A percentile compares a stretch with the other conserved stretches of the same genome.
These are phyloP conservation scores for Catamblyrhynchus diadema DNA, from an alignment of 2,797 vertebrate genomes.

Conservation along the genomic window DNA sequence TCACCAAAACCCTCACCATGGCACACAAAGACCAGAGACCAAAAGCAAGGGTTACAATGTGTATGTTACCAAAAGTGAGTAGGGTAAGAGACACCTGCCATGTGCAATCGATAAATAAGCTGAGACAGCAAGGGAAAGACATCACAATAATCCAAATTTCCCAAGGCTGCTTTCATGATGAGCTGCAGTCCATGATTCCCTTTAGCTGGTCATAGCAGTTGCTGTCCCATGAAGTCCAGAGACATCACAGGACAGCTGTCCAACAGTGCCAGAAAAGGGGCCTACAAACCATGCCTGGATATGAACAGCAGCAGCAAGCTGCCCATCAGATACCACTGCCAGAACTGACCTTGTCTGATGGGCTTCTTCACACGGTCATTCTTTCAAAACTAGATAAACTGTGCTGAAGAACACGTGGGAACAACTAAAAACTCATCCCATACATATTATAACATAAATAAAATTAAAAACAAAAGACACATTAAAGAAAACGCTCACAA, in stretches of 20 bases:
- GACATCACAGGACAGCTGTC: neutral
- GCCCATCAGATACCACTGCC: neutral
- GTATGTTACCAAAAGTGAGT: neutral
- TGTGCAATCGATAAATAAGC: neutral
- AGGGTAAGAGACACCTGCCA: neutral
- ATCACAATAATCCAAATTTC: neutral
- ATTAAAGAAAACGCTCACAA: neutral
- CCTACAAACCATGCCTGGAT: neutral
- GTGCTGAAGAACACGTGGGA: neutral
- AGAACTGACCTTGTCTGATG: neutral
- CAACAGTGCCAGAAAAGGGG: neutral
- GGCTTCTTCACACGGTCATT: neutral
- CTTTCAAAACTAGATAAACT: neutral
- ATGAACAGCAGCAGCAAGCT: neutral
- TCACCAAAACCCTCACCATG: accelerated
- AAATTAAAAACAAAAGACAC: neutral
- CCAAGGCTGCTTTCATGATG: neutral
- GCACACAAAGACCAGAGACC: neutral
- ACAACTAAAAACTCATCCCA: neutral
- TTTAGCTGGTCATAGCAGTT: neutral
- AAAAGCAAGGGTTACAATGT: neutral
- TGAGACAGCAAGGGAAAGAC: neutral
- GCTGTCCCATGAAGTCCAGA: neutral
- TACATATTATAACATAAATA: neutral
- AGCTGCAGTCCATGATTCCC: neutral